These are phyloP conservation scores for Odontesthes bonariensis DNA, from an alignment of 2,113 vertebrate species.

Conservation along the genomic window DNA sequence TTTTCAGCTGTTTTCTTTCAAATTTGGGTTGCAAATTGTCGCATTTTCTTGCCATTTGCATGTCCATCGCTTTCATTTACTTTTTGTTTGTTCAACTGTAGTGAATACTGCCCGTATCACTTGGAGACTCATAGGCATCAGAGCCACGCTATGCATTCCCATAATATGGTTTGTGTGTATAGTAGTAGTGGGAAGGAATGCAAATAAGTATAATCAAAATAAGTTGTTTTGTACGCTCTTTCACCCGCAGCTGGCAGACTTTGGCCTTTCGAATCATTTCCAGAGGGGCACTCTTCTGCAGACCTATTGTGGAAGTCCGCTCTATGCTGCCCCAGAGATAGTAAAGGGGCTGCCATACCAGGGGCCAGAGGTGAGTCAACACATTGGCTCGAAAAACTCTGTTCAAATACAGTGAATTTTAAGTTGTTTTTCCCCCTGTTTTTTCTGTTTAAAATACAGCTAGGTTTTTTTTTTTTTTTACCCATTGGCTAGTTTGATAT, in stretches of 20 bases:
- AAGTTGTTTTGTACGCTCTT: neutral
- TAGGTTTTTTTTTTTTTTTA: too few species aligned
- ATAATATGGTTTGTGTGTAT: neutral
- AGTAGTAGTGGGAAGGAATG: neutral
- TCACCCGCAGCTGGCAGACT: conserved; percentile 82
- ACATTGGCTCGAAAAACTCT: neutral
- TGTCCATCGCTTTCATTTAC: too few species aligned
- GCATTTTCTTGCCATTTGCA: too few species aligned
- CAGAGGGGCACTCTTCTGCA: conserved; percentile 75
- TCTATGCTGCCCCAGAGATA: conserved; percentile 87
- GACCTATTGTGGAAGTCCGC: conserved; percentile 86
- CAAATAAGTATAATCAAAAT: neutral
- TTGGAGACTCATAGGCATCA: too few species aligned
- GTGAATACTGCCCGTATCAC: too few species aligned
- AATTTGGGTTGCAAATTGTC: too few species aligned
- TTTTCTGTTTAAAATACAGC: neutral
- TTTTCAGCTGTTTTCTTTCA: too few species aligned
- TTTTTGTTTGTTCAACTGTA: too few species aligned
- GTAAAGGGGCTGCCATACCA: conserved; percentile 84
- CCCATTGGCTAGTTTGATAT: too few species aligned
- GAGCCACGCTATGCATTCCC: too few species aligned
- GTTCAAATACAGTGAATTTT: neutral
- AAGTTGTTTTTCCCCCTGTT: neutral
- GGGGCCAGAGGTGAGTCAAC: conserved; percentile 83
- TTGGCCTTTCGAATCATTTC: conserved; percentile 85